Evolutionary conservation across 2,797 vertebrate species (phyloP).

Genomic region (Microcaecilia unicolor): DNA sequence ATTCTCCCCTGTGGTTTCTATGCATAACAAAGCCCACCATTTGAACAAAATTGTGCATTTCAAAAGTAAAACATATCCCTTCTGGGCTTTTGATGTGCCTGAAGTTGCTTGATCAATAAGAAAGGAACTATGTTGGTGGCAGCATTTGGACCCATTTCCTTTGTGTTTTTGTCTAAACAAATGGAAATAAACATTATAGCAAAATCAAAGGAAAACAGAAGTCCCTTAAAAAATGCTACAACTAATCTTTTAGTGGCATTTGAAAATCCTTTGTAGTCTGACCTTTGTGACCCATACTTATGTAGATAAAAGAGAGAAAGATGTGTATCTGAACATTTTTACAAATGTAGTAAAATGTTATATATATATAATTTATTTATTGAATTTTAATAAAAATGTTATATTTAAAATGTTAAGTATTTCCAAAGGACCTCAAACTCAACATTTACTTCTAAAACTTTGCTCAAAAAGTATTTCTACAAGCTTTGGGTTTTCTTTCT

Average conservation of each 20-base stretch:
- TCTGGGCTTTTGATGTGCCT: conserved; percentile 32
- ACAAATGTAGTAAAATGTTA: too few species aligned
- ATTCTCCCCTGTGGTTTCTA: conserved; percentile 29
- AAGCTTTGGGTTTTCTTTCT: too few species aligned
- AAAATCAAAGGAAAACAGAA: conserved; percentile 19
- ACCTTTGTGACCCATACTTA: conserved; percentile 3
- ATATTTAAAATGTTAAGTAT: too few species aligned
- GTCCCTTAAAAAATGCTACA: conserved; percentile 16
- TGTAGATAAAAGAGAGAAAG: conserved; percentile 9
- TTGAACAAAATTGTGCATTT: conserved; percentile 25
- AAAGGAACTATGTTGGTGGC: conserved; percentile 15
- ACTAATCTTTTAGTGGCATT: conserved; percentile 6
- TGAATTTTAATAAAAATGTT: too few species aligned
- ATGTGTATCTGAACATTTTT: too few species aligned
- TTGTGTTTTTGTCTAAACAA: conserved; percentile 34
- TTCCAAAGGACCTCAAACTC: too few species aligned
- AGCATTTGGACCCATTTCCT: conserved; percentile 24
- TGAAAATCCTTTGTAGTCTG: conserved; percentile 5
- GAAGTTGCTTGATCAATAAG: conserved; percentile 20
- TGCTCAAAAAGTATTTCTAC: too few species aligned
- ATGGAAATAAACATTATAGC: conserved; percentile 33
- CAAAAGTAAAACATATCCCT: conserved; percentile 27
- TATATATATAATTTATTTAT: too few species aligned
- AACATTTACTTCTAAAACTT: too few species aligned
- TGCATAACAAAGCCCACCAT: conserved; percentile 35